These are phyloP conservation scores for Eupithecia subfuscata DNA, from an alignment of 2,888 invertebrate species.

Conservation along the genomic window DNA sequence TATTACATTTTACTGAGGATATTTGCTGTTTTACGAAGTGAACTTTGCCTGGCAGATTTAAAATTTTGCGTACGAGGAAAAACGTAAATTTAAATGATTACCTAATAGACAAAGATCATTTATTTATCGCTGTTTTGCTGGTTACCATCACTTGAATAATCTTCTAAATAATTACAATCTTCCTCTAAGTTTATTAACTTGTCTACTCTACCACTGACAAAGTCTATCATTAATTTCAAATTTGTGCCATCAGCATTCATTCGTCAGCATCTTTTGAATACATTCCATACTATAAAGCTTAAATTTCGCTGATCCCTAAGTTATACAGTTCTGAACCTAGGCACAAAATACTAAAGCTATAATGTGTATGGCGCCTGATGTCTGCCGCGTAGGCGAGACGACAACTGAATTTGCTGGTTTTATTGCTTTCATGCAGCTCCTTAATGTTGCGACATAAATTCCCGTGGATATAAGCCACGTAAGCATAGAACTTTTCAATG, in stretches of 20 bases:
- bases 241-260: neutral
- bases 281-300: neutral
- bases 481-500: slow-evolving; percentile 4
- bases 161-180: neutral
- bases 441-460: slow-evolving; percentile 48
- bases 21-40: neutral
- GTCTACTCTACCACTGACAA: neutral
- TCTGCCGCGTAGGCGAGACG: slow-evolving; percentile 76
- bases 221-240: neutral
- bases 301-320: neutral
- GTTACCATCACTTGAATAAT: neutral
- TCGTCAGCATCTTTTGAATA: neutral
- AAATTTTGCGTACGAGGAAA: neutral
- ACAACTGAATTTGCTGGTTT: slow-evolving; percentile 70
- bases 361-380: slow-evolving; percentile 72
- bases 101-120: neutral
- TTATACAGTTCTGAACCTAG: slow-evolving; percentile 25
- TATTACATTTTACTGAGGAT: slow-evolving; percentile 16
- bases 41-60: neutral
- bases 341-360: slow-evolving; percentile 39
- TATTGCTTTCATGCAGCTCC: slow-evolving; percentile 74
- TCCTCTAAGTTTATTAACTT: neutral
- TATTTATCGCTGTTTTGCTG: neutral
- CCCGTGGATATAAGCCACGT: slow-evolving; percentile 25
- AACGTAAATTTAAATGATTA: neutral